Conservation (phyloP, 2,113 vertebrate genomes). For the Cygnus atratus region DNA sequence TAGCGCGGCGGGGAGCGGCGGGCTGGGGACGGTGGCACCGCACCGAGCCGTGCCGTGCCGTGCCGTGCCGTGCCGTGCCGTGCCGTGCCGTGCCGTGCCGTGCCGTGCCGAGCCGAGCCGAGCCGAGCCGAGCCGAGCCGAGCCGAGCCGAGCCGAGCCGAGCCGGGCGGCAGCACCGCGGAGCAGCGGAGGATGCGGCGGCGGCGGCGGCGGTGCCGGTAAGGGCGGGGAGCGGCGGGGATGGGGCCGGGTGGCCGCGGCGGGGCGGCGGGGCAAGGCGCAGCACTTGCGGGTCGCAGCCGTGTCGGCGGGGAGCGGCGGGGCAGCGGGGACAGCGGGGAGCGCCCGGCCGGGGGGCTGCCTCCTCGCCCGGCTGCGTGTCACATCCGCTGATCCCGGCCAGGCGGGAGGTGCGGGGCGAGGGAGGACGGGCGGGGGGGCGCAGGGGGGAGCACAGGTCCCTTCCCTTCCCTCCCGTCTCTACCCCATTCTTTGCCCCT, state of each 20-base stretch:
- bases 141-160: neutral
- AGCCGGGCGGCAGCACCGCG: neutral
- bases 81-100: no score
- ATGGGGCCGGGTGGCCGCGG: neutral
- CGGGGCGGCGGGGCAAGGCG: neutral
- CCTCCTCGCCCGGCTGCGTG: slow-evolving; percentile 57
- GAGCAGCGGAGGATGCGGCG: neutral
- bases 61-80: rapidly evolving
- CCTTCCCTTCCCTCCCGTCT: neutral
- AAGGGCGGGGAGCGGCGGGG: neutral
- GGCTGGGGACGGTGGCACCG: neutral
- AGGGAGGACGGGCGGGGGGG: neutral
- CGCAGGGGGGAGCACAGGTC: neutral
- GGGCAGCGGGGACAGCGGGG: neutral
- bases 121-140: neutral
- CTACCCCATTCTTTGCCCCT: neutral
- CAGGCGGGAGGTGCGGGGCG: slow-evolving; percentile 1
- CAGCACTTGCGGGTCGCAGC: neutral
- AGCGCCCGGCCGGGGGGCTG: neutral
- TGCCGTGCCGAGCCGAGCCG: neutral
- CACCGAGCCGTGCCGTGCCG: neutral
- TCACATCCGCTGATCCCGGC: slow-evolving; percentile 64
- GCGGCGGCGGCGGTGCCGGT: neutral
- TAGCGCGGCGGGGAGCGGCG: slow-evolving; percentile 18
- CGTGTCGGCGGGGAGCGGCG: neutral